A percentile compares a stretch with the other conserved stretches of the same genome.
Evolutionary conservation across 2,888 invertebrate genomes (phyloP).

Genomic region (Ochropleura plecta): DNA sequence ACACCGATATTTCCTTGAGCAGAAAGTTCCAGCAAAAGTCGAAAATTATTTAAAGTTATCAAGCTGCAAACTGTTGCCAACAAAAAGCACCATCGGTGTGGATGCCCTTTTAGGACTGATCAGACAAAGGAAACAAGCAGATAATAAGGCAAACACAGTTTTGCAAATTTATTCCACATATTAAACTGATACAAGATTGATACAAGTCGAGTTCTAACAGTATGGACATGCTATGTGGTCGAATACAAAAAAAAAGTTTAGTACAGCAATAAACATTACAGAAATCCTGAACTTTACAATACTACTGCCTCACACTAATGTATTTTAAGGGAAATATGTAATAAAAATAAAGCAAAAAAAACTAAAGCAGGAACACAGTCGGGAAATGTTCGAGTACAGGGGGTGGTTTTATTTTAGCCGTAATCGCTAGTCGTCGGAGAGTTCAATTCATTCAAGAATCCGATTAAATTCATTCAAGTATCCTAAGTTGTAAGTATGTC

Average conservation of each 20-base stretch:
- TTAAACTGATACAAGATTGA: constrained; percentile 90
- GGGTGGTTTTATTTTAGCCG: constrained; percentile 88
- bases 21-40: neutral
- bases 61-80: neutral
- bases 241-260: constrained; percentile 87
- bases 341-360: constrained; percentile 90
- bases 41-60: neutral
- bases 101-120: neutral
- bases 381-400: constrained; percentile 89
- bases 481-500: constrained; percentile 90
- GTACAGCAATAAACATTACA: constrained; percentile 89
- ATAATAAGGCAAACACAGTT: constrained; percentile 91
- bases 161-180: constrained; percentile 90
- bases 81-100: neutral
- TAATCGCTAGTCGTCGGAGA: constrained; percentile 83
- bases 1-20: neutral
- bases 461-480: constrained; percentile 85
- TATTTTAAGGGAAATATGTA: constrained; percentile 88
- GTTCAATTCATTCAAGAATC: constrained; percentile 81
- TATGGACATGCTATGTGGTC: constrained; percentile 89
- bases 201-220: constrained; percentile 89
- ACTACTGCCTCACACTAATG: constrained; percentile 90
- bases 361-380: constrained; percentile 90
- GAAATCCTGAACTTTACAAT: constrained; percentile 89
- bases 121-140: constrained; percentile 77